A percentile compares a stretch with the other conserved stretches of the same genome.
Conservation (phyloP, 2,797 vertebrate species). For the Toxotes lorentzi region DNA sequence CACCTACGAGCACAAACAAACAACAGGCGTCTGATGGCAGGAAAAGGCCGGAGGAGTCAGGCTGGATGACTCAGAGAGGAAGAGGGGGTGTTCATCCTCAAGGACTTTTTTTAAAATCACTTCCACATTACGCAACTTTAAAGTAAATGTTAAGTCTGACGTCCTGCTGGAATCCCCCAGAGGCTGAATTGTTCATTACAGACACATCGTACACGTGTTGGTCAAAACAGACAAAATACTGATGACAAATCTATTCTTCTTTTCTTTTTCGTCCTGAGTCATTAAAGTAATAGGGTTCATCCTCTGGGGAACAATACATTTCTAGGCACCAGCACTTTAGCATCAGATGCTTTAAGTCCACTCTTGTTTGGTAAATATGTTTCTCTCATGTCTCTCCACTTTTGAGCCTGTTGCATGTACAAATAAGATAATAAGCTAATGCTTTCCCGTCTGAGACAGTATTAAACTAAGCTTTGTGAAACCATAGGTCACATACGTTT, state of each 20-base stretch:
- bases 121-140: neutral
- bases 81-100: neutral
- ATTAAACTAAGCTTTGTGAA: neutral
- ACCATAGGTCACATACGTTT: neutral
- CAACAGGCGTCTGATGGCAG: neutral
- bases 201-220: too few species aligned
- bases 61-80: neutral
- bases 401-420: too few species aligned
- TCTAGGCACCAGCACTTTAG: too few species aligned
- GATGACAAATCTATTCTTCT: neutral
- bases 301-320: neutral
- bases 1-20: conserved; percentile 41
- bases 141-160: too few species aligned
- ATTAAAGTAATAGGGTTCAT: neutral
- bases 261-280: neutral
- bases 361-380: too few species aligned
- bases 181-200: too few species aligned
- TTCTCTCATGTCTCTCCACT: too few species aligned
- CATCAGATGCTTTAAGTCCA: too few species aligned
- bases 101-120: neutral
- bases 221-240: neutral
- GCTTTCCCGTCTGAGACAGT: neutral
- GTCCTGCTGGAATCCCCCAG: too few species aligned
- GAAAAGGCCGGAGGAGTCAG: conserved; percentile 8
- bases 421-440: too few species aligned